Base-by-base conservation (phyloP, 2,888 invertebrate genomes). In the Eristalinus sepulchralis region DNA sequence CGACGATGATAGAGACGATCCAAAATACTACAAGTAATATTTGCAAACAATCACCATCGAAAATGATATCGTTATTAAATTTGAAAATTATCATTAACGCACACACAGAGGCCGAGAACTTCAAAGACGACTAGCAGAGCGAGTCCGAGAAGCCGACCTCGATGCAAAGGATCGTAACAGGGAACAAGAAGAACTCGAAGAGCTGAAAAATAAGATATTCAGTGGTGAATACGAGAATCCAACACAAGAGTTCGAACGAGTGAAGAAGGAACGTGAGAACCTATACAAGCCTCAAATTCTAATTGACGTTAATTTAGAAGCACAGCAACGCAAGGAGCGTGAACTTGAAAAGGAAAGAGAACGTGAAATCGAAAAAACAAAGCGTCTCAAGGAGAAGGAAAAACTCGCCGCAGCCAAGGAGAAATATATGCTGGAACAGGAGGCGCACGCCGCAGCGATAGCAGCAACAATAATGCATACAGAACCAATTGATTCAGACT, bases 1-100 rank as follows among this genome's bases (percentile, higher is more conserved):
- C 91, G 99, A 99, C 91, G 99, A 99, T 92, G 98, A 99, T 93
- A 94, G 98, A 71, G 98, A 99, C 92, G 99, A 99, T 92, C 95
- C 96, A 66, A 99, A 99, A 93, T 99, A 97, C 93, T 99, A 99
- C 94, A 98, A 97, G 91, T 90, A 89, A 71, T 71, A 66, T 62
- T 36, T 95, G 95, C 92, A 94, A 91, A 27, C 70, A 55, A 13
- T 27, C 27, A 27, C 5, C 4, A 5, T 33, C 20, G 4, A 1
- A 9, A 9, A 13, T 9, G 13, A 31, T 9, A 47, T 24, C 1
- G 70, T 64, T 76, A 22, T 57, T 20, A 27, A 60, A 22, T 82
- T 82, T 76, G 88, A 95, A 59, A 33, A 55, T 13, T 70, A 64
- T 82, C 47, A 8, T 47, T 47, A 5, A 0, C 47, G 4, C 17